Conservation (phyloP, 2,797 vertebrate genomes). For the Coracias cyanogaster region DNA sequence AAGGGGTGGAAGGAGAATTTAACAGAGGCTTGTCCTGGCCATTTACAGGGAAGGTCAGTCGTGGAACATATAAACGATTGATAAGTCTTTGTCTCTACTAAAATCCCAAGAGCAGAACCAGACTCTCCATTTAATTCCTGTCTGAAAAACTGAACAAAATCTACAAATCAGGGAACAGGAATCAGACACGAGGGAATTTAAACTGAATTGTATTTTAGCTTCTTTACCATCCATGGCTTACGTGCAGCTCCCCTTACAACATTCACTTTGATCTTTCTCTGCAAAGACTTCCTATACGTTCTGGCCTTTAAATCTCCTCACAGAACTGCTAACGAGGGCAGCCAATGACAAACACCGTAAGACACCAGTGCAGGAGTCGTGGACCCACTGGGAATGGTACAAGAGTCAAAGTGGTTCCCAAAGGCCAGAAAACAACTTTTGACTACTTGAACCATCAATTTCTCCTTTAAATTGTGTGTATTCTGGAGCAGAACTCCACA, state of each 20-base stretch:
- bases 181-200: neutral
- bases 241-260: neutral
- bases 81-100: neutral
- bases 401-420: neutral
- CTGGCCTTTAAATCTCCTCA: neutral
- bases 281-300: neutral
- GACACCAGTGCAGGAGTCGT: rapidly evolving
- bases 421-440: neutral
- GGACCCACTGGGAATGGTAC: rapidly evolving
- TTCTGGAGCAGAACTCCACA: neutral
- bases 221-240: neutral
- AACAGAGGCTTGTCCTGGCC: neutral
- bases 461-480: neutral
- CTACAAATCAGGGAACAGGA: neutral
- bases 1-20: neutral
- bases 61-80: neutral
- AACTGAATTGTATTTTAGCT: neutral
- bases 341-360: neutral
- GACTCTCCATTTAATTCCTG: neutral
- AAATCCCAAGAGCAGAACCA: neutral
- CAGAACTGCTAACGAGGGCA: neutral
- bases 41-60: neutral
- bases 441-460: neutral
- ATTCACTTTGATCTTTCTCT: neutral
- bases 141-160: neutral